Conservation (phyloP, 2,113 vertebrate genomes). For the Catagonus wagneri region DNA sequence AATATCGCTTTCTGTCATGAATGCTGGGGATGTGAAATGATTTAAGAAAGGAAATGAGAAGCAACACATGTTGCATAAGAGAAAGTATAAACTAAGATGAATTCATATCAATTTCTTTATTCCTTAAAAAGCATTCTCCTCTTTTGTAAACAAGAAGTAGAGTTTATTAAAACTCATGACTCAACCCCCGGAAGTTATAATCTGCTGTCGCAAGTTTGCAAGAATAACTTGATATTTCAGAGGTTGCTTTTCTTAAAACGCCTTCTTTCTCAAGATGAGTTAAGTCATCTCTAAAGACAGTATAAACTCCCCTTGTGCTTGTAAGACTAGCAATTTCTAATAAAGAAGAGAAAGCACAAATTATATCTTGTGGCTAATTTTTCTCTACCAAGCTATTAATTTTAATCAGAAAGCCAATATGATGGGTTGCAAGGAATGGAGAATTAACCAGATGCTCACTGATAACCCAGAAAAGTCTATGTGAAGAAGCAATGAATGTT, state of each 20-base stretch:
- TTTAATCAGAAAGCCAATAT: constrained; percentile 66
- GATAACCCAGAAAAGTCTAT: constrained; percentile 78
- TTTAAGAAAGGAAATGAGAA: neutral
- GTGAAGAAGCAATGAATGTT: constrained; percentile 82
- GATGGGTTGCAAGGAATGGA: constrained; percentile 68
- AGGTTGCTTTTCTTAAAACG: neutral
- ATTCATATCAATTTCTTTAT: constrained; percentile 17
- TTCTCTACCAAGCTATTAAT: constrained; percentile 64
- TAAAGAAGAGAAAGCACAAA: constrained; percentile 44
- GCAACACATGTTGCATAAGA: neutral
- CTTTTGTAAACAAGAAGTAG: neutral
- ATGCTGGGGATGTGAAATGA: neutral
- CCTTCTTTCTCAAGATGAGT: neutral
- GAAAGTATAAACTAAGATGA: neutral
- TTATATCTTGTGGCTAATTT: constrained; percentile 68
- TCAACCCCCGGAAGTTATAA: neutral
- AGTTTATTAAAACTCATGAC: neutral
- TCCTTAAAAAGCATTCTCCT: neutral
- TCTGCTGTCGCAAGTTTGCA: neutral
- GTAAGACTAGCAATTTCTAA: constrained; percentile 41
- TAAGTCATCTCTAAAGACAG: constrained; percentile 24
- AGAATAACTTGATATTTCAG: neutral
- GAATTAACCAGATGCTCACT: constrained; percentile 82
- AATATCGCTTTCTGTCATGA: neutral
- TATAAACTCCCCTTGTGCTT: constrained; percentile 40